Evolutionary conservation across 2,113 vertebrate genomes (phyloP).

Genomic region (Saccopteryx leptura): DNA sequence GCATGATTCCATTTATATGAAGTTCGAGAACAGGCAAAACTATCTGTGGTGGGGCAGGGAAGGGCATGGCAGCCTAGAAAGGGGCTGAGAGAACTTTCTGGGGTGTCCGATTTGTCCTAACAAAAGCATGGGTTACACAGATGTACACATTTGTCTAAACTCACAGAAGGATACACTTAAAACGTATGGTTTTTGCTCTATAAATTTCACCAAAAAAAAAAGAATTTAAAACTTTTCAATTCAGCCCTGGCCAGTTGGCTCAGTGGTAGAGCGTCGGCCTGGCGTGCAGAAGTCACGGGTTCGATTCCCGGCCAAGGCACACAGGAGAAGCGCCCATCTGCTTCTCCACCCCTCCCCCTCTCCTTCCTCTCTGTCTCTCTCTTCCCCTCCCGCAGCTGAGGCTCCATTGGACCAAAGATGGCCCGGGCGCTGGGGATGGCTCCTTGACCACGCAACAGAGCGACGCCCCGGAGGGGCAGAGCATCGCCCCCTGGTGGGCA

Average conservation of each 20-base stretch:
- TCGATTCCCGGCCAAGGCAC: too few relatives aligned
- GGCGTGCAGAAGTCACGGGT: too few relatives aligned
- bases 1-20: background rate
- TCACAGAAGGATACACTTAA: background rate
- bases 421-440: too few relatives aligned
- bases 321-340: too few relatives aligned
- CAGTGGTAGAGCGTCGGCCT: too few relatives aligned
- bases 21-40: background rate
- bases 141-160: background rate
- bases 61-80: background rate
- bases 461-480: too few relatives aligned
- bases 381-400: too few relatives aligned
- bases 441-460: too few relatives aligned
- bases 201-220: background rate
- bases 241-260: background rate
- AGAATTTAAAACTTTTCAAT: background rate
- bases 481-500: too few relatives aligned
- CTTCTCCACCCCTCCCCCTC: too few relatives aligned
- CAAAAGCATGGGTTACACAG: accelerated
- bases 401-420: too few relatives aligned
- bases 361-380: too few relatives aligned
- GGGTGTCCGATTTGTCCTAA: background rate
- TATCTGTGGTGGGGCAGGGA: background rate
- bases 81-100: background rate
- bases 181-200: background rate